Evolutionary conservation across 2,888 invertebrate genomes (phyloP).

Genomic region (Apamea sordens): DNA sequence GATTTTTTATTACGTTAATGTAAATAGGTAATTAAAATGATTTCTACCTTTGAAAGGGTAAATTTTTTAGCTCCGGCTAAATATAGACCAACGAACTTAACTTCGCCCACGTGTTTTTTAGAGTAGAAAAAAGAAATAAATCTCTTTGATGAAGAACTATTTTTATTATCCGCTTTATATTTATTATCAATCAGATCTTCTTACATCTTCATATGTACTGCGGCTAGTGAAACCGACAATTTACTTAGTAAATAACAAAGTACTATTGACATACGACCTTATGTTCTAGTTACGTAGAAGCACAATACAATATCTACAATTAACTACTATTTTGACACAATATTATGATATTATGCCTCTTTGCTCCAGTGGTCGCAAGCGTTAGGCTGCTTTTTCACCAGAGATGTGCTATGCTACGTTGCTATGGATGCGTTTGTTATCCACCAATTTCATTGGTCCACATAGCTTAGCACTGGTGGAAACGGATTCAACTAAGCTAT

Average conservation of each 20-base stretch:
- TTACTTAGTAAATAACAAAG: not conserved
- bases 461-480: too few species aligned
- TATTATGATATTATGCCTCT: not conserved
- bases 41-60: slow-evolving; percentile 6
- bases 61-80: not conserved
- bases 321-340: not conserved
- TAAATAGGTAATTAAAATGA: slow-evolving; percentile 21
- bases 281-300: not conserved
- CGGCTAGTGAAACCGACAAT: not conserved
- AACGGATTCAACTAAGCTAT: too few species aligned
- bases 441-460: too few species aligned
- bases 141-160: not conserved
- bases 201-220: not conserved
- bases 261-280: not conserved
- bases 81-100: not conserved
- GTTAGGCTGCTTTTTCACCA: too few species aligned
- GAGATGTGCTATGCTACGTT: too few species aligned
- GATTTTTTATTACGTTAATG: slow-evolving; percentile 12
- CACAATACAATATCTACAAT: not conserved
- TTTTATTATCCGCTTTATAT: not conserved
- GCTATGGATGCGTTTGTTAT: too few species aligned
- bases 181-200: too few species aligned
- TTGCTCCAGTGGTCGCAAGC: not conserved
- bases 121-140: not conserved
- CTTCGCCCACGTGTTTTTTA: too few species aligned